Conservation (phyloP, 92 coral and sea anemone genomes). For the Epizoanthus ramosus region DNA sequence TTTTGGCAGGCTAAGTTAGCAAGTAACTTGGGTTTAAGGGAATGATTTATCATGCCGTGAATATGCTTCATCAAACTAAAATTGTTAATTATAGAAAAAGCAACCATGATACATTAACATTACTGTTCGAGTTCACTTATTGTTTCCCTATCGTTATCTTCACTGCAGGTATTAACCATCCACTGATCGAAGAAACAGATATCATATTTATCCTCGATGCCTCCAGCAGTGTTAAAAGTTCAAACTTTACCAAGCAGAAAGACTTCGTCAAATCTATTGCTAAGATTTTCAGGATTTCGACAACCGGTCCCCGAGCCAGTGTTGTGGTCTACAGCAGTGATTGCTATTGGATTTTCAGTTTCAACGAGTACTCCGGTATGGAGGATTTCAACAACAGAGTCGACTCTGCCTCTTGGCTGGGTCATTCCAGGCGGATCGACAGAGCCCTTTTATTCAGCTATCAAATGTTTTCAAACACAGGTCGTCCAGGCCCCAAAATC, state of each 20-base stretch:
- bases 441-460: conserved; percentile 60
- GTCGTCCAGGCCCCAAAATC: conserved; percentile 67
- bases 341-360: conserved; percentile 38
- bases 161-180: neutral
- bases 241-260: conserved; percentile 60
- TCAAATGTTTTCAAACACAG: conserved; percentile 58
- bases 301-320: conserved; percentile 59
- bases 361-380: conserved; percentile 45
- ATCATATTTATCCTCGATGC: conserved; percentile 65
- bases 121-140: no score
- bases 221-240: conserved; percentile 40
- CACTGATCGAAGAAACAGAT: conserved; percentile 50
- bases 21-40: no score
- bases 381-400: conserved; percentile 51
- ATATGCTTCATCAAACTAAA: no score
- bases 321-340: conserved; percentile 63
- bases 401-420: conserved; percentile 38
- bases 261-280: conserved; percentile 64
- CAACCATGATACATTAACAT: no score
- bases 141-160: no score
- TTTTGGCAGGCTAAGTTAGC: no score
- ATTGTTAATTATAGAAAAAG: no score
- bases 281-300: conserved; percentile 49
- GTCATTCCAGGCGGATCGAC: conserved; percentile 67
- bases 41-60: no score